phyloP scores from a whole-genome alignment of 2,888 invertebrate genomes.

The Blastobasis lacticolella region DNA sequence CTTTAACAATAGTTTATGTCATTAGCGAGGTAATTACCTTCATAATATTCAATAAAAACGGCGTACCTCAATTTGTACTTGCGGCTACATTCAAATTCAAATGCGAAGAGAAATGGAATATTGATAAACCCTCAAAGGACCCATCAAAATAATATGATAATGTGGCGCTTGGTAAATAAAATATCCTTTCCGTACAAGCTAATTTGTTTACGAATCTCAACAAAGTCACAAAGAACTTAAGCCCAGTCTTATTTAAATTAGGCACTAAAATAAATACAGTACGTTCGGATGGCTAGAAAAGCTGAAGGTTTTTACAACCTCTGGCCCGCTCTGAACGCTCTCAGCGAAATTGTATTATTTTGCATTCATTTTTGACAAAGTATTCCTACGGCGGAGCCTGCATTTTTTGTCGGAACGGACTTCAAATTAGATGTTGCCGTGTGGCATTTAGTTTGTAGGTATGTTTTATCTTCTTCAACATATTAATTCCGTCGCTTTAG shows the following conservation, averaged over 20 bases:
- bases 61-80: neutral
- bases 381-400: slow-evolving; percentile 33
- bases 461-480: neutral
- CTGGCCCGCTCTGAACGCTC: slow-evolving; percentile 42
- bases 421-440: slow-evolving; percentile 19
- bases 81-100: neutral
- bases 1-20: slow-evolving; percentile 31
- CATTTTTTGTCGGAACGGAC: slow-evolving; percentile 23
- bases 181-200: slow-evolving; percentile 43
- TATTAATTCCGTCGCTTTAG: neutral
- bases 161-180: slow-evolving; percentile 27
- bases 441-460: slow-evolving; percentile 6
- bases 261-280: slow-evolving; percentile 64
- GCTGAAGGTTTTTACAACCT: slow-evolving; percentile 49
- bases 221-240: slow-evolving; percentile 61
- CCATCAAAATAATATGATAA: slow-evolving; percentile 26
- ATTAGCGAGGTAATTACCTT: slow-evolving; percentile 39
- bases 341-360: slow-evolving; percentile 71
- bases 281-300: slow-evolving; percentile 40
- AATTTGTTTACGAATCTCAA: slow-evolving; percentile 62
- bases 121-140: neutral
- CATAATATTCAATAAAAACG: slow-evolving; percentile 24
- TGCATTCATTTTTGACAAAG: slow-evolving; percentile 69
- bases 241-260: slow-evolving; percentile 68
- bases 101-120: slow-evolving; percentile 3